Conservation (phyloP, 2,797 vertebrate species). For the Semaprochilodus insignis region DNA sequence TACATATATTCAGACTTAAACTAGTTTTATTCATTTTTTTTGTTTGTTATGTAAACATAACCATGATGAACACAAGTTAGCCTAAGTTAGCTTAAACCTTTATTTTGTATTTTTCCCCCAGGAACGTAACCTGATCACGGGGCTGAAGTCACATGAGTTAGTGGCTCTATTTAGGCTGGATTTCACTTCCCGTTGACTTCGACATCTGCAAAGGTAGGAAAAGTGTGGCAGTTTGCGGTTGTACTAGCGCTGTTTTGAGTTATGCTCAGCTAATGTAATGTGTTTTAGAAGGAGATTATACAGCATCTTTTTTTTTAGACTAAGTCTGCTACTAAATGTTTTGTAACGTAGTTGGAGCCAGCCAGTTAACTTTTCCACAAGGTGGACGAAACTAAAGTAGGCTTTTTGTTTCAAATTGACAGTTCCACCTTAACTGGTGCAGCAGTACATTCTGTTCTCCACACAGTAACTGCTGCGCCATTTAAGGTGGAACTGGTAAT, state of each 20-base stretch:
- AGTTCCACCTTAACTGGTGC: neutral
- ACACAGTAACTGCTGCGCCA: neutral
- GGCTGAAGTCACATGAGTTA: conserved; percentile 47
- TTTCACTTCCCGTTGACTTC: neutral
- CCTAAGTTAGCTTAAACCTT: neutral
- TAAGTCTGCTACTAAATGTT: neutral
- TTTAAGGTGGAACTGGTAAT: neutral
- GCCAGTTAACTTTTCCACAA: too few species aligned
- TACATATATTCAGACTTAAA: too few species aligned
- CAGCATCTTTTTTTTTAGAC: neutral
- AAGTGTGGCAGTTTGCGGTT: neutral
- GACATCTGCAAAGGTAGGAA: conserved; percentile 40
- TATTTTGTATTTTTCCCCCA: neutral
- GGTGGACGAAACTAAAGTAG: neutral
- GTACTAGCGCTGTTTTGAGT: neutral
- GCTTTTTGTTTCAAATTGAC: neutral
- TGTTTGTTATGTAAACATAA: neutral
- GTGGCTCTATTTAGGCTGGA: conserved; percentile 12
- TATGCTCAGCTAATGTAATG: too few species aligned
- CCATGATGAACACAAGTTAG: neutral
- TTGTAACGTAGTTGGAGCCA: too few species aligned
- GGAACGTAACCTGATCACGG: conserved; percentile 49
- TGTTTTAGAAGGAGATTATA: neutral
- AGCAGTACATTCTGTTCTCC: neutral
- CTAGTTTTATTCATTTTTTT: neutral